A percentile compares a stretch with the other conserved stretches of the same genome.
Evolutionary conservation across 2,888 invertebrate genomes (phyloP).

Genomic region (Adela reaumurella): DNA sequence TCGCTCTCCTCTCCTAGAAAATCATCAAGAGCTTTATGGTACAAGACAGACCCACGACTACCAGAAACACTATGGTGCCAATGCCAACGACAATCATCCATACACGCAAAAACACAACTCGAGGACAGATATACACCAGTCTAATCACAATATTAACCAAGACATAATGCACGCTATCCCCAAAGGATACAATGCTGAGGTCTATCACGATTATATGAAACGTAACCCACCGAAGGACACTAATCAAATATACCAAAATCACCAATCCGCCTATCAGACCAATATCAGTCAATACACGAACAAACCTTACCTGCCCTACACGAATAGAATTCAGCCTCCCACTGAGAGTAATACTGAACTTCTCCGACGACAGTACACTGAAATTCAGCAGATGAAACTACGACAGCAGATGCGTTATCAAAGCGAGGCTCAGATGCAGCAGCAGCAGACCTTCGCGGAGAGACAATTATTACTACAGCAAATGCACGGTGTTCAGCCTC

Average conservation of each 20-base stretch:
- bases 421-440: conserved; percentile 60
- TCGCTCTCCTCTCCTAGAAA: conserved; percentile 48
- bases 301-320: conserved; percentile 49
- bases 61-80: conserved; percentile 50
- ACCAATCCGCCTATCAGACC: conserved; percentile 45
- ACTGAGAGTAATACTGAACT: conserved; percentile 55
- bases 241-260: conserved; percentile 57
- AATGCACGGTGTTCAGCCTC: conserved; percentile 52
- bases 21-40: conserved; percentile 56
- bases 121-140: conserved; percentile 37
- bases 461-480: conserved; percentile 60
- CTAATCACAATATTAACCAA: conserved; percentile 45
- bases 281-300: conserved; percentile 45
- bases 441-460: conserved; percentile 62
- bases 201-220: conserved; percentile 53
- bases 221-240: conserved; percentile 55
- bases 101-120: conserved; percentile 45
- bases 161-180: conserved; percentile 43
- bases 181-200: conserved; percentile 57
- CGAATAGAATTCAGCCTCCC: conserved; percentile 44
- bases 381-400: conserved; percentile 62
- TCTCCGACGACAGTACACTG: conserved; percentile 58
- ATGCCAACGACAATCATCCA: conserved; percentile 53
- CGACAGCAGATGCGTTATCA: conserved; percentile 62
- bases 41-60: conserved; percentile 52